Conservation (phyloP, 2,113 vertebrate genomes). For the Strigops habroptila region DNA sequence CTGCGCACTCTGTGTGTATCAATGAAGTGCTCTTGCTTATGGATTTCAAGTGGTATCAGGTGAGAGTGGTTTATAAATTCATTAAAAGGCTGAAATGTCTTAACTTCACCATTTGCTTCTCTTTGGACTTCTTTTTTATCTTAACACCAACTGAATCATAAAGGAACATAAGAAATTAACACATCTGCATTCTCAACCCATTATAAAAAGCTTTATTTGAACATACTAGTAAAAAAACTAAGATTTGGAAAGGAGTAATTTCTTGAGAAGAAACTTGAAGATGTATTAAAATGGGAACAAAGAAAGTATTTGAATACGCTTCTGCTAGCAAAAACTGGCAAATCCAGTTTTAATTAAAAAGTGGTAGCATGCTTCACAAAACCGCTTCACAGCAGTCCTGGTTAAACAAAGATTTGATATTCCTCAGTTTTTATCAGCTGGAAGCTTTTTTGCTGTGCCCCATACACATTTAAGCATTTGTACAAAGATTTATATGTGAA, state of each 20-base stretch:
- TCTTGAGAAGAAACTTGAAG: neutral
- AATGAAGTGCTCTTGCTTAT: neutral
- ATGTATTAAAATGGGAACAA: neutral
- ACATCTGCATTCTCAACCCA: neutral
- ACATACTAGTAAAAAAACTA: neutral
- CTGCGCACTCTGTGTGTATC: neutral
- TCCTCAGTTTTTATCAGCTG: neutral
- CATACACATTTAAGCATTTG: neutral
- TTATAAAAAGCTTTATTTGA: neutral
- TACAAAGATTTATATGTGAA: neutral
- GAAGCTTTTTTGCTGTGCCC: neutral
- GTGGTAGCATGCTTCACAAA: neutral
- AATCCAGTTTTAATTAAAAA: neutral
- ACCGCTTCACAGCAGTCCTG: neutral
- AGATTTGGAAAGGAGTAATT: neutral
- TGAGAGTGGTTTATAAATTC: constrained; percentile 15
- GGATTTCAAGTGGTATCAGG: constrained; percentile 34
- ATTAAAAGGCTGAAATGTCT: constrained; percentile 15
- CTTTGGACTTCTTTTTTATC: neutral
- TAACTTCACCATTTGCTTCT: constrained; percentile 25
- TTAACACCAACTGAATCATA: neutral
- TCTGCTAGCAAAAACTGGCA: neutral
- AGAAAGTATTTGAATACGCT: neutral
- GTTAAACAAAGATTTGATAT: neutral
- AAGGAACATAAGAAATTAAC: neutral